Base-by-base conservation (phyloP, 1,140 invertebrate genomes). In the Camponotus vicinus region DNA sequence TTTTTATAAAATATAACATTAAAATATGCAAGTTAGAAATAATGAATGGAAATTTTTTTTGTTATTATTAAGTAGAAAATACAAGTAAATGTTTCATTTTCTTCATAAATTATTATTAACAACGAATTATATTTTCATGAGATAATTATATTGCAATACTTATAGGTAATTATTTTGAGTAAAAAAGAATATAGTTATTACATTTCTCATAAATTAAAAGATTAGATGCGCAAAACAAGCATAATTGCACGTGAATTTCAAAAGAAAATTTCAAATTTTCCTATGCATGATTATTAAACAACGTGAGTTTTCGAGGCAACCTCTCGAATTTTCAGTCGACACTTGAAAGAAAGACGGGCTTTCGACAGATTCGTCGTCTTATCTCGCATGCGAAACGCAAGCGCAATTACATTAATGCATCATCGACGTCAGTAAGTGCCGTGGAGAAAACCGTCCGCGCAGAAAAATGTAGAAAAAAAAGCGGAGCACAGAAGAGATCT, bases 371-470 rank as follows among this genome's bases (percentile, higher is more conserved):
- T 73, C 40, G 32, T 37, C 42, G 21, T 13, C 71, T 78, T 73
- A 86, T 79, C 86, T 87, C 63, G 79, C n/a, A 32, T 45, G 40
- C 42, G 55, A n/a, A 66, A 67, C 40, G 85, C 40, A 76, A 76
- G 42, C 71, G 55, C 61, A 77, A 86, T 79, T 73, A 61, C 57
- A 67, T 86, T 86, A 55, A 66, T 52, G 59, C 42, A 82, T 83
- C 69, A 75, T 88, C 55, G 42, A 73, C 75, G 32, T 80, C 69
- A 63, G 42, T 66, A 80, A 79, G 75, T 57, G 57, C 45, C 57
- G 67, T 45, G 69, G 78, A 79, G 85, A 64, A 86, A 80, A 88
- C 40, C 59, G 70, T 45, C 59, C 21, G 78, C 42, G 52, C 55
- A 37, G 67, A 49, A 76, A 69, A 70, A 67, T 63, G 61, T 3